A percentile compares a stretch with the other conserved stretches of the same genome.
Conservation (phyloP, 2,113 vertebrate species). For the Sminthopsis crassicaudata region DNA sequence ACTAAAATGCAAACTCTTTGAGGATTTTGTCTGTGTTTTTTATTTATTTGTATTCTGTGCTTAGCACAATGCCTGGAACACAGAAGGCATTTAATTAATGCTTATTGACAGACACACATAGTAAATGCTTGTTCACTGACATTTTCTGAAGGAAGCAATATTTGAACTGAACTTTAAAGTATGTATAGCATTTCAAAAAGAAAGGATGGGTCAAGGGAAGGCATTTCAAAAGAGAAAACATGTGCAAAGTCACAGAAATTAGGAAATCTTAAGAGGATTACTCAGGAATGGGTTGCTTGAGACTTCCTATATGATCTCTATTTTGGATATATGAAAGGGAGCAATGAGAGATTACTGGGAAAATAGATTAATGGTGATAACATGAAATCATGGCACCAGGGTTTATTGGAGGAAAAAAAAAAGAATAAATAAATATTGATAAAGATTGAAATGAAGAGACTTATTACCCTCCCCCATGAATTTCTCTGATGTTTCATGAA, state of each 20-base stretch:
- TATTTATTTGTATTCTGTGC: background rate
- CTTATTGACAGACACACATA: background rate
- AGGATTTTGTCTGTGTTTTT: background rate
- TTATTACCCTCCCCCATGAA: constrained; percentile 51
- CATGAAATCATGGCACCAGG: constrained; percentile 30
- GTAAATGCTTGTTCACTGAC: background rate
- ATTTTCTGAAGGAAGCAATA: background rate
- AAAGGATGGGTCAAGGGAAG: background rate
- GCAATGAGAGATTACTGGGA: background rate
- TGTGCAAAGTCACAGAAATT: background rate
- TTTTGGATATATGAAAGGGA: background rate
- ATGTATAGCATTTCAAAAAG: background rate
- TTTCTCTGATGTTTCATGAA: background rate
- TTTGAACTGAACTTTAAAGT: background rate
- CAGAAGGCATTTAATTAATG: background rate
- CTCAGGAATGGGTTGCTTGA: background rate
- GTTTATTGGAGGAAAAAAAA: background rate
- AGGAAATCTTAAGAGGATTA: background rate
- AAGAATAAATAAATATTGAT: constrained; percentile 75
- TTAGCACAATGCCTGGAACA: background rate
- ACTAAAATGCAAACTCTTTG: background rate
- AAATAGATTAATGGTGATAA: background rate
- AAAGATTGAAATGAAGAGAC: constrained; percentile 51
- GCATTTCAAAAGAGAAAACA: background rate
- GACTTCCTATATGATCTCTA: background rate